Evolutionary conservation across 92 coral and sea anemone genomes (phyloP).

Genomic region (Paragorgia papillata): DNA sequence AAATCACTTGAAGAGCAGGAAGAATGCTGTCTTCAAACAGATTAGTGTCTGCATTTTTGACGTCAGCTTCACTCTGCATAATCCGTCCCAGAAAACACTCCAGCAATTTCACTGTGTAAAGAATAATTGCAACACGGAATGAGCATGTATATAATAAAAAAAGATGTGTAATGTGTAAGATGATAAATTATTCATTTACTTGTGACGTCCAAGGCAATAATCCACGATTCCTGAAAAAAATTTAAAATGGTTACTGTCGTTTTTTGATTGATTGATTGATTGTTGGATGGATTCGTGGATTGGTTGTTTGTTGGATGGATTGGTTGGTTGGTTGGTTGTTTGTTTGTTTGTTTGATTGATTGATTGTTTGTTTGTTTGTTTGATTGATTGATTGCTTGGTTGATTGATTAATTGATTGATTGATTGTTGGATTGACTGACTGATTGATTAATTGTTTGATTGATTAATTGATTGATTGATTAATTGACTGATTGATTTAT

Average conservation of each 20-base stretch:
- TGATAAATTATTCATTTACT: constrained; percentile 48
- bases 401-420: too few species aligned
- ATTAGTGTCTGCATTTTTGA: not conserved
- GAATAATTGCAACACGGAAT: not conserved
- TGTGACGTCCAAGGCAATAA: constrained; percentile 75
- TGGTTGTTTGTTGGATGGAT: too few species aligned
- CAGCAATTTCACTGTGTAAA: constrained; percentile 15
- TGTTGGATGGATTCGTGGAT: too few species aligned
- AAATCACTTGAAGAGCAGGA: constrained; percentile 71
- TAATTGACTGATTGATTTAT: too few species aligned
- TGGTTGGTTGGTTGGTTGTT: too few species aligned
- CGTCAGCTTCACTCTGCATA: constrained; percentile 9
- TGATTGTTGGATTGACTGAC: too few species aligned
- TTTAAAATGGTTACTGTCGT: not conserved
- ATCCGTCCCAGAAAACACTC: constrained; percentile 14
- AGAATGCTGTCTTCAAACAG: constrained; percentile 5
- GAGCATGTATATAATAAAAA: not conserved
- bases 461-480: too few species aligned
- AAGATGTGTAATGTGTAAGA: not conserved
- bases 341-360: too few species aligned
- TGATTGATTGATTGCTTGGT: too few species aligned
- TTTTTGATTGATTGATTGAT: too few species aligned
- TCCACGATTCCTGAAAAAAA: constrained; percentile 69
- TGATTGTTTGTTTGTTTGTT: too few species aligned
- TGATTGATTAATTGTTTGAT: too few species aligned